Base-by-base conservation (phyloP, 64 coral and sea anemone genomes). In the Orbicella faveolata region DNA sequence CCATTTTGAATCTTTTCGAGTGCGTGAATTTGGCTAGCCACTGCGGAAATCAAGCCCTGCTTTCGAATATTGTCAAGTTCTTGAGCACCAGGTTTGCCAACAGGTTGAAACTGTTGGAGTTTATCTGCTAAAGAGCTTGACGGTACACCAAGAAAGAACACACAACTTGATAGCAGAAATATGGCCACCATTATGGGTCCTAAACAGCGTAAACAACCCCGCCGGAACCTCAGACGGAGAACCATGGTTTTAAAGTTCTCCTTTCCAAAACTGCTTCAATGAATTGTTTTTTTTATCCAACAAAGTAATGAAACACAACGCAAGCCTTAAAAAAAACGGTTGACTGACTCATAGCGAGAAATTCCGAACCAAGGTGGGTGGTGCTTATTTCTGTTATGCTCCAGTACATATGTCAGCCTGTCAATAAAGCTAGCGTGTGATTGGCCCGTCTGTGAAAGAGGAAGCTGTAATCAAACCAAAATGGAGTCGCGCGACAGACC, bases 391-490 rank as follows among this genome's bases (percentile, higher is more conserved):
- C 41, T 11, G 76, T 23, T 48, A 78, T n/a, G 76, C 37, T 20
- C 0, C 0, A 19, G 39, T 52, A 20, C 9, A 9, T 20, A 12
- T 78, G 76, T 52, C 76, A 9, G 76, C 44, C 10, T 78, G 76
- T 78, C 76, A 78, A 30, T 78, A 6, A 78, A 78, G 20, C 76
- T 55, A 23, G 48, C 76, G 23, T 78, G 6, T 78, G 39, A 78
- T 78, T 78, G 76, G 48, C 53, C 23, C 9, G 53, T 78, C 76
- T n/a, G 20, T 78, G 53, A 19, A 11, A 41, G 0, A 6, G 20
- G 10, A 57, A 57, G 4, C 54, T 57, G 2, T 23, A 21, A 5
- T 4, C 39, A n/a, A 55, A 52, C 4, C 76, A 78, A 78, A n/a
- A n/a, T 78, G 76, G 76, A 1, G 76, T 20, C 51, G 19, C 37